Evolutionary conservation across 2,113 vertebrate genomes (phyloP).

Genomic region (Thunnus maccoyii): DNA sequence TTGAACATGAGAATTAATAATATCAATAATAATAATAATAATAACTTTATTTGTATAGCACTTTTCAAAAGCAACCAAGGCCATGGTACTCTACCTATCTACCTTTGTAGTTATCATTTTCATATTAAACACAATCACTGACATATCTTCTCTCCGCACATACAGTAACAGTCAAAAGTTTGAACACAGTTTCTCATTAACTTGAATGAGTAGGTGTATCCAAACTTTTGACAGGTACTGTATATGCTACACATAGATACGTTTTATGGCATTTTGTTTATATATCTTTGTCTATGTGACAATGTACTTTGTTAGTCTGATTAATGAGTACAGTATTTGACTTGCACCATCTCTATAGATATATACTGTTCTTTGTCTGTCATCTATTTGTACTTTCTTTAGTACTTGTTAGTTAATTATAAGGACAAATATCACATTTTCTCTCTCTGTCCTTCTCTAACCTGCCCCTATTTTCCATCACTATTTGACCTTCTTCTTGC

Average conservation of each 20-base stretch:
- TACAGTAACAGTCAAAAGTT: too few species aligned
- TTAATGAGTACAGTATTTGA: background rate
- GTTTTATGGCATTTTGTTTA: constrained; percentile 3
- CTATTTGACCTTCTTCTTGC: background rate
- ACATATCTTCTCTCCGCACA: background rate
- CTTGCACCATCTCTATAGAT: background rate
- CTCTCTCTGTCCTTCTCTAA: background rate
- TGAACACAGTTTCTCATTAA: too few species aligned
- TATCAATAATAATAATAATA: too few species aligned
- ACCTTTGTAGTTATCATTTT: too few species aligned
- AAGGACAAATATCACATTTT: background rate
- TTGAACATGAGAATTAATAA: too few species aligned
- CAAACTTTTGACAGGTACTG: too few species aligned
- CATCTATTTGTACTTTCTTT: background rate
- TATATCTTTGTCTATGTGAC: background rate
- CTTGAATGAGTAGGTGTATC: too few species aligned
- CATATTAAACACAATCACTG: background rate
- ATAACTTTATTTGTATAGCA: too few species aligned
- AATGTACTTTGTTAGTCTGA: constrained; percentile 1
- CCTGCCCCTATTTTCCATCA: background rate
- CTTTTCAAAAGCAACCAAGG: too few species aligned
- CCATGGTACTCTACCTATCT: too few species aligned
- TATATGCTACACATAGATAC: background rate
- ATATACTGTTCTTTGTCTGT: background rate
- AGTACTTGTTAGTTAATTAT: background rate